Conservation (phyloP, 2,797 vertebrate genomes). For the Coregonus sp. region DNA sequence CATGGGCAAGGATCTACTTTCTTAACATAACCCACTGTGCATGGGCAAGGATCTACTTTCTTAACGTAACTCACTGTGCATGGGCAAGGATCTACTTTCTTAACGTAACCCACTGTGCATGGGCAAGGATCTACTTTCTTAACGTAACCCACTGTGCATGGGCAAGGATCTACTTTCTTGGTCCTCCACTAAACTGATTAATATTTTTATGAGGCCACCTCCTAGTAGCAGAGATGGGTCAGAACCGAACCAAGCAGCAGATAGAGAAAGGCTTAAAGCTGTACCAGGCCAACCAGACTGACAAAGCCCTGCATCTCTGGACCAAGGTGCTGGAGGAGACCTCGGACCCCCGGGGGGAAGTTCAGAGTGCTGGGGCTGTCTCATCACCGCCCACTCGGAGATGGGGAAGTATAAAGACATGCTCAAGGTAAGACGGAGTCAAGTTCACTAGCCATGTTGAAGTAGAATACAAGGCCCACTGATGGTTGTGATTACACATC, state of each 20-base stretch:
- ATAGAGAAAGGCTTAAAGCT: conserved; percentile 97
- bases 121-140: no score
- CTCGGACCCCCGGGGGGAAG: conserved; percentile 88
- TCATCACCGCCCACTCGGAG: conserved; percentile 98
- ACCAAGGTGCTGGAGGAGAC: conserved; percentile 93
- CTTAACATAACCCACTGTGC: no score
- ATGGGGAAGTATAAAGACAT: conserved; percentile 99
- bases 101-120: no score
- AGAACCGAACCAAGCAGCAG: conserved; percentile 99
- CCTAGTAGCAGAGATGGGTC: conserved; percentile 90
- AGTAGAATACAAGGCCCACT: neutral
- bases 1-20: no score
- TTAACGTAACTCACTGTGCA: no score
- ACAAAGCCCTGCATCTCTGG: conserved; percentile 94
- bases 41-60: no score
- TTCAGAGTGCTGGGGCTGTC: conserved; percentile 94
- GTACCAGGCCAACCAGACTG: conserved; percentile 96
- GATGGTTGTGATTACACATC: neutral
- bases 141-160: no score
- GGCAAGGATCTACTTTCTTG: conserved; percentile 5
- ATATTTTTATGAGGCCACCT: conserved; percentile 85
- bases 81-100: no score
- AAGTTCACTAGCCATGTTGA: no score
- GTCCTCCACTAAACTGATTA: conserved; percentile 74
- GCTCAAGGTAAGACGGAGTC: conserved; percentile 87